phyloP scores from a whole-genome alignment of 2,113 vertebrate species.

The Alethe castanea region DNA sequence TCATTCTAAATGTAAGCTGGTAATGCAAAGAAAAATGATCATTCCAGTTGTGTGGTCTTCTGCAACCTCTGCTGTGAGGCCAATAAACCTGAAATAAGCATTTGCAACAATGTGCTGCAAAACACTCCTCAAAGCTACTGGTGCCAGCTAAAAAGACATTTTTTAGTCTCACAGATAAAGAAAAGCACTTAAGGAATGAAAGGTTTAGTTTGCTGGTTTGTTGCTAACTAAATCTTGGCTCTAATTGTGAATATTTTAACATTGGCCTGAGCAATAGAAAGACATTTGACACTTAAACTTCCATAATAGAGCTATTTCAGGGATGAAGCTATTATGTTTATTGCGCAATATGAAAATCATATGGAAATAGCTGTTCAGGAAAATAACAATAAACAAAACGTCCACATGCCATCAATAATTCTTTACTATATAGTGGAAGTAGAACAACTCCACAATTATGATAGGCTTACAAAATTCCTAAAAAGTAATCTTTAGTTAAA shows the following conservation, averaged over 20 bases:
- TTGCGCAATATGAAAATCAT: background rate
- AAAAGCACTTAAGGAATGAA: slow-evolving; percentile 21
- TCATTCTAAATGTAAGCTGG: background rate
- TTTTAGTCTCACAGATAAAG: slow-evolving; percentile 29
- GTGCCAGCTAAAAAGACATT: slow-evolving; percentile 11
- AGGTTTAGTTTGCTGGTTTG: background rate
- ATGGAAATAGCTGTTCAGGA: background rate
- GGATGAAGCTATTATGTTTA: background rate
- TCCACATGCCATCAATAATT: background rate
- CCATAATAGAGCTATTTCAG: background rate
- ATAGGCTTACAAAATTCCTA: background rate
- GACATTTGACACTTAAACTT: background rate
- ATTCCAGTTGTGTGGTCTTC: slow-evolving; percentile 29
- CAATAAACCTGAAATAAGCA: slow-evolving; percentile 8
- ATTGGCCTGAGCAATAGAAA: background rate
- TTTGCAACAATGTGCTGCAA: slow-evolving; percentile 16
- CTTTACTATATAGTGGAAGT: background rate
- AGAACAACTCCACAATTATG: background rate
- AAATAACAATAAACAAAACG: background rate
- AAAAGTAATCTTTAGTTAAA: background rate
- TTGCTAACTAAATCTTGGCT: background rate
- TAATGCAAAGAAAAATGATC: slow-evolving; percentile 33
- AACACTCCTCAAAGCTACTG: background rate
- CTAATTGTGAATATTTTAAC: background rate
- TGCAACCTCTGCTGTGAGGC: background rate